Percentiles rank a stretch among this genome's conserved stretches.
Evolutionary conservation across 2,888 invertebrate species (phyloP).

Genomic region (Iselma pallidipennis): DNA sequence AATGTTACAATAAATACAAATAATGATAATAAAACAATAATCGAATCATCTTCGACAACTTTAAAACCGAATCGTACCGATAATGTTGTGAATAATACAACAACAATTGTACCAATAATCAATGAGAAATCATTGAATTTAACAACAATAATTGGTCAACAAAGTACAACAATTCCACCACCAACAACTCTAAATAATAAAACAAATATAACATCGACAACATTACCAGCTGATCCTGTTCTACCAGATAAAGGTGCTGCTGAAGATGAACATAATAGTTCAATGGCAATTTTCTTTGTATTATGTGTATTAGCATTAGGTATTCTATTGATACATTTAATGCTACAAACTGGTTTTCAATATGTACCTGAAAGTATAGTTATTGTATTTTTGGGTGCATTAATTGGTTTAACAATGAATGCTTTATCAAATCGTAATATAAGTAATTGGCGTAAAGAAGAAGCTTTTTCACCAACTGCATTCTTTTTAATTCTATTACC

Average conservation of each 20-base stretch:
- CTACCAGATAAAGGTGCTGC: constrained; percentile 89
- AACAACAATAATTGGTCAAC: neutral
- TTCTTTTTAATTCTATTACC: constrained; percentile 96
- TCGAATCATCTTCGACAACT: neutral
- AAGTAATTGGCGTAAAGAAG: constrained; percentile 95
- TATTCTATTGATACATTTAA: constrained; percentile 90
- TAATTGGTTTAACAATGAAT: constrained; percentile 90
- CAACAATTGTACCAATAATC: neutral
- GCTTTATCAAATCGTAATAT: constrained; percentile 86
- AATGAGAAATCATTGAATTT: neutral
- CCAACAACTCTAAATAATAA: constrained; percentile 43
- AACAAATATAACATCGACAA: constrained; percentile 54
- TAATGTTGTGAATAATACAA: constrained; percentile 1
- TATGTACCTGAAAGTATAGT: constrained; percentile 98
- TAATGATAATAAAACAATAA: neutral
- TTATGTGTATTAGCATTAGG: constrained; percentile 93
- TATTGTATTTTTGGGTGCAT: constrained; percentile 91
- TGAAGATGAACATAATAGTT: constrained; percentile 95
- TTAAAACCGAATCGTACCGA: neutral
- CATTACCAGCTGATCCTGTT: constrained; percentile 73
- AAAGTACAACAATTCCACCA: constrained; percentile 15
- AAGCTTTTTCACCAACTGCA: constrained; percentile 97
- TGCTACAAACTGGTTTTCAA: constrained; percentile 94
- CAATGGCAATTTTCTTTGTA: constrained; percentile 97
- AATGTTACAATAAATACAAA: neutral